Evolutionary conservation across 2,888 invertebrate genomes (phyloP).

Genomic region (Cephus spinipes): DNA sequence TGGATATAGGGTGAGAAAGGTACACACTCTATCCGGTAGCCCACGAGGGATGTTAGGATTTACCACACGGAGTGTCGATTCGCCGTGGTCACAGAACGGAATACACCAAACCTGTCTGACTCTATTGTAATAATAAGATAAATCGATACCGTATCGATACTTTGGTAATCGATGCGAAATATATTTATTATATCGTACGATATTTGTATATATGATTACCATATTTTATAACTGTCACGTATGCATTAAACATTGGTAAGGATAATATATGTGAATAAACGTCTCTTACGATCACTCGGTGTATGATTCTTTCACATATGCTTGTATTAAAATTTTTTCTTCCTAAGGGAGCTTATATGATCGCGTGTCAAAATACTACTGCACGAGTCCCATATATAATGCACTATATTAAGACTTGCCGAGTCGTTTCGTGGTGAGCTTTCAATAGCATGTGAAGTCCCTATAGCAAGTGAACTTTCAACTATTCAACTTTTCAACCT

Average conservation of each 20-base stretch:
- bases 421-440: constrained; percentile 61
- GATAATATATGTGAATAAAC: background rate
- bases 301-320: background rate
- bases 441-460: constrained; percentile 55
- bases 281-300: background rate
- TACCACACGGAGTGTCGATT: constrained; percentile 7
- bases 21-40: background rate
- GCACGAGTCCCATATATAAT: constrained; percentile 60
- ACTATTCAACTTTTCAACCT: background rate
- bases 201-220: background rate
- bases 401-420: constrained; percentile 59
- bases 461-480: constrained; percentile 27
- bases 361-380: constrained; percentile 58
- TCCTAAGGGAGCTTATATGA: constrained; percentile 16
- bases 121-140: background rate
- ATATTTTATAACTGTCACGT: background rate
- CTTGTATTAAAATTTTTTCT: background rate
- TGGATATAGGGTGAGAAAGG: background rate
- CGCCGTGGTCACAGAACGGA: background rate
- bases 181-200: background rate
- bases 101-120: background rate
- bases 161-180: background rate
- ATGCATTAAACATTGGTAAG: background rate
- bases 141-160: background rate
- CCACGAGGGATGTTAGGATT: constrained; percentile 23